A percentile compares a stretch with the other conserved stretches of the same genome.
Conservation (phyloP, 2,888 invertebrate species). For the Beris morrisii region DNA sequence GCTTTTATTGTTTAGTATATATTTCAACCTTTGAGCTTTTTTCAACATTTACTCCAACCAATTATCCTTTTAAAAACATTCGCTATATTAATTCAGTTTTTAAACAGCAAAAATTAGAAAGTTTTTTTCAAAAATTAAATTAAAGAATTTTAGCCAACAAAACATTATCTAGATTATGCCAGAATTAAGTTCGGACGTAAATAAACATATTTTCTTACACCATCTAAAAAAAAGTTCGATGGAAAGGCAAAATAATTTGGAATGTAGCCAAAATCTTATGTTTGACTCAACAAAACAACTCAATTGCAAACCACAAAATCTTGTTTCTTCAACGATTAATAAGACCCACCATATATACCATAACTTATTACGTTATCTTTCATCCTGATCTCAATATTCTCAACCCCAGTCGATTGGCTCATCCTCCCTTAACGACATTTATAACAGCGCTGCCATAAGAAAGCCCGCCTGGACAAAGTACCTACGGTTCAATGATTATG, state of each 20-base stretch:
- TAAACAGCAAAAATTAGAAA: no score
- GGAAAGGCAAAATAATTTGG: no score
- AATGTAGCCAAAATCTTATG: not conserved
- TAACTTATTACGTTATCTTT: not conserved
- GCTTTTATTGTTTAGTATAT: no score
- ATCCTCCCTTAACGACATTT: no score
- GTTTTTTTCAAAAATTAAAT: no score
- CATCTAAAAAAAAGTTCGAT: not conserved
- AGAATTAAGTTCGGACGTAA: not conserved
- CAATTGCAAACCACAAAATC: not conserved
- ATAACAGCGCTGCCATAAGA: conserved; percentile 3
- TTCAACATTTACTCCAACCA: no score
- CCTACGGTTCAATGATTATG: conserved; percentile 35
- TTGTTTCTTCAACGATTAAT: no score
- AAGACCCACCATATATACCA: no score
- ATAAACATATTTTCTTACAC: not conserved
- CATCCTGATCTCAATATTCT: not conserved
- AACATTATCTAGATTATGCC: not conserved
- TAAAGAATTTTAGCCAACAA: no score
- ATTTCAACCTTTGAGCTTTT: no score
- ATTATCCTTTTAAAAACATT: no score
- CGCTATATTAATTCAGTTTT: no score
- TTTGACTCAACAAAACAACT: not conserved
- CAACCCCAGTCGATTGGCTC: not conserved
- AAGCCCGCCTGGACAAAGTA: conserved; percentile 9